Conservation (phyloP, 2,113 vertebrate species). For the Leuciscus idus region DNA sequence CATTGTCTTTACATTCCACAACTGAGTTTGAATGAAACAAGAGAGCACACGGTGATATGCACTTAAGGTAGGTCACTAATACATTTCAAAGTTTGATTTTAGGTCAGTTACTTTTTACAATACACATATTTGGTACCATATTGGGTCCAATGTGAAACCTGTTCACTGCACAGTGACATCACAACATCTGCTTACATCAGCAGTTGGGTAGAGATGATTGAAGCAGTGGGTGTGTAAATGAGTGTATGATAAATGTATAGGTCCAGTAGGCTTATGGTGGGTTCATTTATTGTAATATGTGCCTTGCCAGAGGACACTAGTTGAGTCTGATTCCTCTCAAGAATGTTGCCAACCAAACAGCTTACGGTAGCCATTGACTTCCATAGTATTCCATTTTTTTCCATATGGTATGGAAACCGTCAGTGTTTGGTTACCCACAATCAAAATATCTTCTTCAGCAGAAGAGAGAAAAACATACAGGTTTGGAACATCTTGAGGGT, state of each 20-base stretch:
- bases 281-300: not conserved
- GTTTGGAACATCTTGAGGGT: too few relatives aligned
- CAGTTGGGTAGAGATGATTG: not conserved
- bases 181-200: not conserved
- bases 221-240: constrained; percentile 1
- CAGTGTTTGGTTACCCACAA: too few relatives aligned
- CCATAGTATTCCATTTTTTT: not conserved
- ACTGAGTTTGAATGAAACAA: too few relatives aligned
- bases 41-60: too few relatives aligned
- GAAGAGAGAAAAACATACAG: too few relatives aligned
- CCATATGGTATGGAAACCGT: not conserved
- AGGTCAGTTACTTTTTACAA: not conserved
- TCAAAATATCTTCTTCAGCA: too few relatives aligned
- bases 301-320: not conserved
- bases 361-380: too few relatives aligned
- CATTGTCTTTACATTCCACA: too few relatives aligned
- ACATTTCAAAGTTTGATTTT: not conserved
- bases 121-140: not conserved
- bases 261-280: not conserved
- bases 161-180: not conserved
- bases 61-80: too few relatives aligned
- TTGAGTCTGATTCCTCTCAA: not conserved
- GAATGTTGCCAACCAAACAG: not conserved
- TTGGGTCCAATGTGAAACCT: not conserved
- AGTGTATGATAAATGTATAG: not conserved